Evolutionary conservation across 2,888 invertebrate genomes (phyloP), one percentile per base, ranked within the genome.

Genomic region (Rhodophaea formosa): DNA sequence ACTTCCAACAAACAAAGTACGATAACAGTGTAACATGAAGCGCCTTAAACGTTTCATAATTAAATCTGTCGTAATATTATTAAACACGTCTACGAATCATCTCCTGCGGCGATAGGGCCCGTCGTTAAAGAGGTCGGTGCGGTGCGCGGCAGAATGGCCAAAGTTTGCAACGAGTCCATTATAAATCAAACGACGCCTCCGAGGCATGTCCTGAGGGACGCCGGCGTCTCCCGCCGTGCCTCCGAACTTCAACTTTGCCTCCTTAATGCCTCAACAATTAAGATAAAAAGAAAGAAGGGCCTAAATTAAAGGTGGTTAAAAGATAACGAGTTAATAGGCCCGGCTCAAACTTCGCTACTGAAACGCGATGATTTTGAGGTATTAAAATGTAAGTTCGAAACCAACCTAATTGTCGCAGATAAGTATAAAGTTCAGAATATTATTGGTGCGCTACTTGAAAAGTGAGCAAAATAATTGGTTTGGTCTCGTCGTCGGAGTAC

Each of bases 111-210:
- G 84, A 82, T 82, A 82, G 86, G 88, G 87, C 83, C 86, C 86
- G 80, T 87, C 89, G 86, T 89, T 88, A 89, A 85, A 84, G 88
- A 89, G 88, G 88, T 87, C 83, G 81, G 82, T 77, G 83, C 80
- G 84, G 83, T 80, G 79, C 77, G 81, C 82, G 79, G 72, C 72
- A 83, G 85, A 90, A 91, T 90, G 89, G 90, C 84, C 81, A 86
- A 91, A 91, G 85, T 91, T 91, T 86, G 82, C 88, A 84, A 87
- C 88, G 87, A 89, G 88, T 90, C 91, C 90, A 91, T 91, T 91
- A 91, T 91, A 91, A 91, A 91, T 91, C 91, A 90, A 90, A 90
- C 86, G 90, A 89, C 86, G 90, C 89, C 90, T 88, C 77, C 82
- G 75, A 84, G 90, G 85, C 89, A 88, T 88, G 82, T 90, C 91